phyloP scores from a whole-genome alignment of 2,113 vertebrate genomes.

The Burhinus oedicnemus region DNA sequence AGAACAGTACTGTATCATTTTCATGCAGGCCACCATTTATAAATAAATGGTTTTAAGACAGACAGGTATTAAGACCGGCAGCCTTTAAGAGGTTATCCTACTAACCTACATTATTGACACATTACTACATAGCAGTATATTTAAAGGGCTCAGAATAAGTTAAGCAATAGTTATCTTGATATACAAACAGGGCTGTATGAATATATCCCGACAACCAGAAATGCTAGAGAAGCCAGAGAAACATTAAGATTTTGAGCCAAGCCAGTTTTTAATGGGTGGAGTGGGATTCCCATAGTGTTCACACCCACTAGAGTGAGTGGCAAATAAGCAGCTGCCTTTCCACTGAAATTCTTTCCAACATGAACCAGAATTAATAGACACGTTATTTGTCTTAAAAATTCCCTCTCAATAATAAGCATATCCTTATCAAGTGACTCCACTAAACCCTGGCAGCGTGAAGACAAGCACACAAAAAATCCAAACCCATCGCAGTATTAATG shows the following conservation, averaged over 20 bases:
- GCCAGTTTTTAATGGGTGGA: conserved; percentile 62
- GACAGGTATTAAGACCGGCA: neutral
- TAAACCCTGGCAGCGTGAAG: neutral
- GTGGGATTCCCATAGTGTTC: conserved; percentile 30
- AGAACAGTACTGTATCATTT: neutral
- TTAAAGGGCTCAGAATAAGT: neutral
- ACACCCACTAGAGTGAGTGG: conserved; percentile 17
- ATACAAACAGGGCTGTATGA: neutral
- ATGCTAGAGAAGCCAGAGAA: conserved; percentile 53
- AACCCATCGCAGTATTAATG: accelerated
- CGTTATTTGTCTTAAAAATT: neutral
- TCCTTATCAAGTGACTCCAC: neutral
- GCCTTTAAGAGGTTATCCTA: conserved; percentile 21
- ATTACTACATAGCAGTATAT: neutral
- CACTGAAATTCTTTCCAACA: neutral
- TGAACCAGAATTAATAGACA: neutral
- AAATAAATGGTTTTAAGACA: neutral
- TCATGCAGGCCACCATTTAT: neutral
- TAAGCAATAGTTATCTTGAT: conserved; percentile 20
- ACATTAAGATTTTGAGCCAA: conserved; percentile 34
- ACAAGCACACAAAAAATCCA: neutral
- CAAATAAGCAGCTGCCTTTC: conserved; percentile 42
- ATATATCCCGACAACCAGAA: conserved; percentile 41
- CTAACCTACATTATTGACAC: conserved; percentile 56
- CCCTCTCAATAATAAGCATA: accelerated